Conservation (phyloP, 2,888 invertebrate genomes). For the Cistogaster globosa region DNA sequence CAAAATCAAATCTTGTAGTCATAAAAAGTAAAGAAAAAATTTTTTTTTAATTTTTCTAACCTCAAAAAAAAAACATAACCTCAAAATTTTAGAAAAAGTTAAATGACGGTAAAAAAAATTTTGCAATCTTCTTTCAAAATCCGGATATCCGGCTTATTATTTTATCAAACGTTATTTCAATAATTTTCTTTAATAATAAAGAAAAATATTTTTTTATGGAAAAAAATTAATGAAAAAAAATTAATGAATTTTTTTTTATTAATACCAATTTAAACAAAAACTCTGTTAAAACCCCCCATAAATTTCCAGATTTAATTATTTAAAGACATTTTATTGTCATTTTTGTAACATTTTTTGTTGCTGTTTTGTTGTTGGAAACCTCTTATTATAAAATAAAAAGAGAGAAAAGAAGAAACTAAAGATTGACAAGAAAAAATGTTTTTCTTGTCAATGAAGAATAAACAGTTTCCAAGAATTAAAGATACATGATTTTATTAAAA, state of each 20-base stretch:
- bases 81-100: no score
- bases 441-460: conserved; percentile 61
- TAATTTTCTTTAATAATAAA: background rate
- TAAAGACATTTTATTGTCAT: conserved; percentile 62
- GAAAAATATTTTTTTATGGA: background rate
- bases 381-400: conserved; percentile 2
- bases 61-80: no score
- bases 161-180: conserved; percentile 2
- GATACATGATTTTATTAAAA: conserved; percentile 26
- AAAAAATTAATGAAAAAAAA: background rate
- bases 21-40: background rate
- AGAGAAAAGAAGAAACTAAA: background rate
- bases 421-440: conserved; percentile 45
- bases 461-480: conserved; percentile 53
- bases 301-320: conserved; percentile 56
- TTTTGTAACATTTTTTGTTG: conserved; percentile 44
- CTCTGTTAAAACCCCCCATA: conserved; percentile 35
- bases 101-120: no score
- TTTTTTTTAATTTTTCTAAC: no score
- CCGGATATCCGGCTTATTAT: conserved; percentile 55
- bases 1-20: no score
- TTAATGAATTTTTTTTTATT: background rate
- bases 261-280: conserved; percentile 32
- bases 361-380: background rate
- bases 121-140: background rate